Base-by-base conservation (phyloP, 2,113 vertebrate species). In the Hemiprocne comata region DNA sequence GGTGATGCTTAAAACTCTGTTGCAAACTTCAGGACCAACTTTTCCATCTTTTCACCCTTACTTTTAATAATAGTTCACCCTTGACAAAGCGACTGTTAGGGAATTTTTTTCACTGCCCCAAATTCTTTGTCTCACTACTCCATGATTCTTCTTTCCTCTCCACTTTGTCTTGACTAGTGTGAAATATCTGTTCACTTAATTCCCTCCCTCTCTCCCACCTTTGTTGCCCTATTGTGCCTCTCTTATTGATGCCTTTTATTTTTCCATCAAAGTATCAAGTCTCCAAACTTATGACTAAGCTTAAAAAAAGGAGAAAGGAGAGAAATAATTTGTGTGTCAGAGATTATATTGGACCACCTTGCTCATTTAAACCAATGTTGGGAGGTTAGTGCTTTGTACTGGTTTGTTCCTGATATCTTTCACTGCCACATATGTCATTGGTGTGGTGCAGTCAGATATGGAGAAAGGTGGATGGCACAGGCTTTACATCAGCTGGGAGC, bases 231-330 rank as follows among this genome's bases (percentile, higher is more conserved):
- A 61, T 62, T 54, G 4, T 86, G 62, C 44, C 24, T 90, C 50
- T 91, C 48, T 85, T 95, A 94, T 55, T 87, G 61, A 89, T 85
- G n/a, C 28, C 48, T 91, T 78, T 51, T 74, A 44, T 76, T 62
- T 79, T 93, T 77, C 36, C n/a, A 72, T 92, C 26, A 26, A 73
- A 25, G 48, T 18, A 73, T 57, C 1, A 33, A 85, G 48, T 70
- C 26, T 92, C 29, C 44, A 53, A 92, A 81, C 7, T 90, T 69
- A 69, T 42, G 7, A 76, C 44, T 84, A 74, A 94, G 18, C 31
- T 40, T 94, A 71, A 34, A 4, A 20, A 7, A 9, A 40, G 61
- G 33, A 11, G 3, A 53, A 11, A 87, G 13, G 18, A 78, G 11
- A 62, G 24, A 46, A 67, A 34, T 61, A n/a, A 13, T 13, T 73